These are phyloP conservation scores for Choreutis nemorana DNA, from an alignment of 2,888 invertebrate species.

Conservation along the genomic window DNA sequence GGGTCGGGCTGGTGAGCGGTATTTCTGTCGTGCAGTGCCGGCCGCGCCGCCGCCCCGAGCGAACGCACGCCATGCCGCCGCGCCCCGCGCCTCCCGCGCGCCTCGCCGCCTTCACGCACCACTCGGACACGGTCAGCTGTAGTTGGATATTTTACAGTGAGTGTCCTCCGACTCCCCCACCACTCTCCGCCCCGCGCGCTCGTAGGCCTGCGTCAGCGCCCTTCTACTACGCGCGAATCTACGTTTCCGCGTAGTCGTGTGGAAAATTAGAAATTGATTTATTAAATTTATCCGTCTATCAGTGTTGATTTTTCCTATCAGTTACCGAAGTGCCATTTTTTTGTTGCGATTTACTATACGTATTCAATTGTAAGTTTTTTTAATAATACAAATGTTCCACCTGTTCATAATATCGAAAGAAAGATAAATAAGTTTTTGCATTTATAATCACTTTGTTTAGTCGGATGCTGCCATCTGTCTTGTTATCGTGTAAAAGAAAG, in stretches of 20 bases:
- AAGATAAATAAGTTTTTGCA: too few relatives aligned
- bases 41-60: constrained; percentile 43
- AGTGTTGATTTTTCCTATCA: too few relatives aligned
- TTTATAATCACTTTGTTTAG: constrained; percentile 21
- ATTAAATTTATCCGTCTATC: too few relatives aligned
- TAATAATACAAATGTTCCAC: too few relatives aligned
- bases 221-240: constrained; percentile 12
- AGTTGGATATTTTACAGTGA: constrained; percentile 82
- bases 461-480: constrained; percentile 48
- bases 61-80: constrained; percentile 53
- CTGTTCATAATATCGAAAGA: too few relatives aligned
- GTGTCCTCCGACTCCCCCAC: constrained; percentile 28
- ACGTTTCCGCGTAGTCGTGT: too few relatives aligned
- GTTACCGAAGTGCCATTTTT: too few relatives aligned
- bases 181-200: constrained; percentile 8
- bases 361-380: too few relatives aligned
- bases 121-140: constrained; percentile 72
- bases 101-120: constrained; percentile 26
- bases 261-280: too few relatives aligned
- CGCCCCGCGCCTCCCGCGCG: constrained; percentile 47
- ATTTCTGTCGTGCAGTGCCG: constrained; percentile 51
- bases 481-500: constrained; percentile 35
- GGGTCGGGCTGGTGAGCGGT: constrained; percentile 55
- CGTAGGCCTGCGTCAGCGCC: constrained; percentile 13
- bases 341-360: too few relatives aligned